These are phyloP conservation scores for Ophioninae sp. DNA, from an alignment of 2,888 invertebrate species.

Conservation along the genomic window DNA sequence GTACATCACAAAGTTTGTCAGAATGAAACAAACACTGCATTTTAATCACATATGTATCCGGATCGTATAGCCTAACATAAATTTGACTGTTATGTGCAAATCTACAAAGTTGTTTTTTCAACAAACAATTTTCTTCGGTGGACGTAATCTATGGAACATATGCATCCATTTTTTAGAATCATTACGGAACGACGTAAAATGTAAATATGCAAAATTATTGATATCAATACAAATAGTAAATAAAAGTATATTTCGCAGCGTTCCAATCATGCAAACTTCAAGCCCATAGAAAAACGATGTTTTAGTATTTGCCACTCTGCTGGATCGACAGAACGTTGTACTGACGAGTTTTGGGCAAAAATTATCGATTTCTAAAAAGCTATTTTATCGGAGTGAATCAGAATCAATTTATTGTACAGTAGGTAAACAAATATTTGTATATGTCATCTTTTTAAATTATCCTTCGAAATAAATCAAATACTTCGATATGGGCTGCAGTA, in stretches of 20 bases:
- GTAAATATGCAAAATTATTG: too few relatives aligned
- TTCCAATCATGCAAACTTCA: neutral
- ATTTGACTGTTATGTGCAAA: slow-evolving; percentile 7
- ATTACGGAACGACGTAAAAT: too few relatives aligned
- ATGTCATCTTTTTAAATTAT: neutral
- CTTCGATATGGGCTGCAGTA: too few relatives aligned
- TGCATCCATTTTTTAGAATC: too few relatives aligned
- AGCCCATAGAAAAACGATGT: neutral
- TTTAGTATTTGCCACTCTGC: neutral
- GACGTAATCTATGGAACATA: too few relatives aligned
- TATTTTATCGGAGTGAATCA: slow-evolving; percentile 24
- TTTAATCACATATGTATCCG: slow-evolving; percentile 29
- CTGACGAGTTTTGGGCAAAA: slow-evolving; percentile 20
- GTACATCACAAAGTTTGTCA: slow-evolving; percentile 12
- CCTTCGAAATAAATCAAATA: neutral
- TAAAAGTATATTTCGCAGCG: too few relatives aligned
- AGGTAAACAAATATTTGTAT: neutral
- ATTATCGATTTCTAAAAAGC: slow-evolving; percentile 42
- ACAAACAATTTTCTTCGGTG: too few relatives aligned
- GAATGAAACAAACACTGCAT: slow-evolving; percentile 22
- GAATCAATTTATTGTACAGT: slow-evolving; percentile 42
- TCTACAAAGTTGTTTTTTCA: neutral
- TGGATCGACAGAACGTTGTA: neutral
- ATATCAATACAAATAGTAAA: too few relatives aligned
- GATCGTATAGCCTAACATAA: neutral